Conservation (phyloP, 1,140 invertebrate genomes). For the Hypothenemus hampei region DNA sequence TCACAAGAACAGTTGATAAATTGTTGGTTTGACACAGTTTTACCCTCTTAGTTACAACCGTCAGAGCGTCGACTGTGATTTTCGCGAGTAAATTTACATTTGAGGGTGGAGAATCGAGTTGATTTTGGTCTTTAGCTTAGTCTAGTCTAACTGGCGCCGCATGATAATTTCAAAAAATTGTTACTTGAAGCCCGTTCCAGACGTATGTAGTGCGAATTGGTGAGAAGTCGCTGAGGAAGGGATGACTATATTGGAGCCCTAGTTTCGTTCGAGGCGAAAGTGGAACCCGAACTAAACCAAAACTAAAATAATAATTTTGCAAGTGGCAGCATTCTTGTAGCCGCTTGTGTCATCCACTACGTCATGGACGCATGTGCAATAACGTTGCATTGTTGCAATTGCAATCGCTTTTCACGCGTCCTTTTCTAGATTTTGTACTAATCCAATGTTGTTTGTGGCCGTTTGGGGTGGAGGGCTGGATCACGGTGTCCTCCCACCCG, state of each 20-base stretch:
- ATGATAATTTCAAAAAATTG: no score
- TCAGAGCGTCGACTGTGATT: neutral
- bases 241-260: neutral
- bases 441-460: conserved; percentile 27
- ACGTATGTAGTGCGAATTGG: neutral
- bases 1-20: conserved; percentile 6
- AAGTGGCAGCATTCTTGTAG: conserved; percentile 32
- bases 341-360: conserved; percentile 22
- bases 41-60: neutral
- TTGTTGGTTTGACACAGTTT: conserved; percentile 1
- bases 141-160: no score
- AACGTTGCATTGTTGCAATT: conserved; percentile 28
- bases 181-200: no score
- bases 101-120: neutral
- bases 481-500: conserved; percentile 18
- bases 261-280: conserved; percentile 10
- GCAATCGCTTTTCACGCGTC: conserved; percentile 27
- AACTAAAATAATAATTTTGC: conserved; percentile 41
- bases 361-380: conserved; percentile 38
- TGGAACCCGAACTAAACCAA: conserved; percentile 18
- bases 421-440: conserved; percentile 34
- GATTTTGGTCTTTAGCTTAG: neutral
- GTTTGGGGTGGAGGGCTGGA: conserved; percentile 11
- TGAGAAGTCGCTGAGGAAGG: neutral
- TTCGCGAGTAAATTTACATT: neutral